Conservation (phyloP, 2,888 invertebrate genomes). For the Neria commutata region DNA sequence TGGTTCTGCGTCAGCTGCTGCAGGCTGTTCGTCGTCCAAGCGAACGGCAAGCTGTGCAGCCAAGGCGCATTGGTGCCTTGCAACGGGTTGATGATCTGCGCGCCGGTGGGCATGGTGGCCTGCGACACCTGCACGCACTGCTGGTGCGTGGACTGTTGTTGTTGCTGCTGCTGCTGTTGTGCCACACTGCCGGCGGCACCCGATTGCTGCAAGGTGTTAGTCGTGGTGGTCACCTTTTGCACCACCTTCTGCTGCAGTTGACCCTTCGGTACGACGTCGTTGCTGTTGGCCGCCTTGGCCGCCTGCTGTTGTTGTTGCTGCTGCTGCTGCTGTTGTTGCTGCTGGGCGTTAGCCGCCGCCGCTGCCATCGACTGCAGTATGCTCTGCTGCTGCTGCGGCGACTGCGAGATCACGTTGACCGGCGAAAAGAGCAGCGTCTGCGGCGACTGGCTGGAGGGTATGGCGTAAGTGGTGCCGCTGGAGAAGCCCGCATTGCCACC, state of each 20-base stretch:
- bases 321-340: constrained; percentile 49
- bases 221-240: constrained; percentile 64
- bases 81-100: constrained; percentile 76
- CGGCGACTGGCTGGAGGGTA: constrained; percentile 76
- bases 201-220: constrained; percentile 53
- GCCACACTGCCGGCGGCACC: constrained; percentile 57
- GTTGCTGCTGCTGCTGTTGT: constrained; percentile 45
- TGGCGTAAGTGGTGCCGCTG: constrained; percentile 71
- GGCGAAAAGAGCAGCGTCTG: constrained; percentile 78
- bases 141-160: constrained; percentile 66
- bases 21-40: constrained; percentile 76
- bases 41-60: constrained; percentile 76
- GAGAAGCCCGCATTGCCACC: constrained; percentile 55
- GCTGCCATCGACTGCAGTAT: constrained; percentile 58
- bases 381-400: constrained; percentile 61
- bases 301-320: constrained; percentile 36
- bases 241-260: constrained; percentile 64
- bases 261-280: constrained; percentile 48
- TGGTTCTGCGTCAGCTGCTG: constrained; percentile 79
- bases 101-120: constrained; percentile 69
- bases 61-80: constrained; percentile 75
- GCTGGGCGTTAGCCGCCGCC: constrained; percentile 41
- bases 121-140: constrained; percentile 77
- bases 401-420: constrained; percentile 57
- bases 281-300: constrained; percentile 19